Percentiles rank a stretch among this genome's conserved stretches.
Evolutionary conservation across 2,797 vertebrate species (phyloP).

Genomic region (Trachops cirrhosus): DNA sequence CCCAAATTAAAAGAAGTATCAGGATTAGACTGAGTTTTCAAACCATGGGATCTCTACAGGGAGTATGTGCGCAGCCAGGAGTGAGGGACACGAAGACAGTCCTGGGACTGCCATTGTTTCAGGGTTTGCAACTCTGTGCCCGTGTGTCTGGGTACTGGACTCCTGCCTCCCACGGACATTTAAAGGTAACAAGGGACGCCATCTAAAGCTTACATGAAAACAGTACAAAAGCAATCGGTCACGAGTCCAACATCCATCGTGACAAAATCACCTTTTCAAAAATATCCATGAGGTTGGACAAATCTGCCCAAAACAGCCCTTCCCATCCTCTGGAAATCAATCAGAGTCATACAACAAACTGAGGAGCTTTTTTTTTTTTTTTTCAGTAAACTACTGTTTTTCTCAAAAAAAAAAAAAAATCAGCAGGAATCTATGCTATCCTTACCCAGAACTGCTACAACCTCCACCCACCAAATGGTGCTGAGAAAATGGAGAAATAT

Average conservation of each 20-base stretch:
- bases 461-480: not conserved
- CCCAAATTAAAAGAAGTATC: not conserved
- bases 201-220: not conserved
- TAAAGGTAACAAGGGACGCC: not conserved
- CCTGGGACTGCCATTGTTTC: no score
- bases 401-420: not conserved
- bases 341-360: not conserved
- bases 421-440: not conserved
- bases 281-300: not conserved
- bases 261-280: not conserved
- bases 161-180: not conserved
- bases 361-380: not conserved
- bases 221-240: not conserved
- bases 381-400: not conserved
- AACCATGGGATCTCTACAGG: not conserved
- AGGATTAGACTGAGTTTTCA: not conserved
- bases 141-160: not conserved
- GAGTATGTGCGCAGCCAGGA: not conserved
- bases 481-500: not conserved
- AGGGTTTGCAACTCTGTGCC: rapidly evolving
- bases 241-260: not conserved
- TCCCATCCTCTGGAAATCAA: not conserved
- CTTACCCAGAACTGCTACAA: not conserved
- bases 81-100: rapidly evolving
- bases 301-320: not conserved